Conservation (phyloP, 2,797 vertebrate species). For the Natrix natrix region DNA sequence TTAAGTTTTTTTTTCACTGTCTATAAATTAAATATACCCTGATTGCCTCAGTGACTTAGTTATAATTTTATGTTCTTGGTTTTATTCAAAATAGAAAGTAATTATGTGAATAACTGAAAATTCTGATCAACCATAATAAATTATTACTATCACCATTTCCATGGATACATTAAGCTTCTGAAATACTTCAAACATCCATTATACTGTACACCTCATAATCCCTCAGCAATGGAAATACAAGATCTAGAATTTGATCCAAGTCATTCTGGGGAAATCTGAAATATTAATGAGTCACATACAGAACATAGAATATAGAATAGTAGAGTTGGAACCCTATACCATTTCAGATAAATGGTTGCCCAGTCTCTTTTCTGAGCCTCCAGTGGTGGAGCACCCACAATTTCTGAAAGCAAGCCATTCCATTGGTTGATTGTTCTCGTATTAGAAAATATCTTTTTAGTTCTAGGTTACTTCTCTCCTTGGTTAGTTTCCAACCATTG, state of each 20-base stretch:
- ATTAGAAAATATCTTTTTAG: background rate
- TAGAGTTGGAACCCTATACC: background rate
- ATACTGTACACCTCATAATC: background rate
- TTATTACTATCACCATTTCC: background rate
- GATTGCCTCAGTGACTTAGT: background rate
- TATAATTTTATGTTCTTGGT: background rate
- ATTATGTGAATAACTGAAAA: background rate
- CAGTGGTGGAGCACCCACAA: background rate
- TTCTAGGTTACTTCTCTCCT: background rate
- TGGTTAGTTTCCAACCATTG: background rate
- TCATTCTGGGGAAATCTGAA: background rate
- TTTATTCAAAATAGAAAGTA: background rate
- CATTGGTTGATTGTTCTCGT: background rate
- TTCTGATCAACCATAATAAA: background rate
- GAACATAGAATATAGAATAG: background rate
- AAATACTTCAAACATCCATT: background rate
- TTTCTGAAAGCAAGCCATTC: background rate
- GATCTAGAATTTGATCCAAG: background rate
- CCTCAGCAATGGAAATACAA: background rate
- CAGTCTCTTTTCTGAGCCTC: background rate
- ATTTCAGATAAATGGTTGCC: background rate
- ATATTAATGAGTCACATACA: background rate
- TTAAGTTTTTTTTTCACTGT: background rate
- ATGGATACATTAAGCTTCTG: background rate
- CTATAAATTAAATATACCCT: background rate